Evolutionary conservation across 1,140 invertebrate species (phyloP), one percentile per base, ranked within the genome.

Genomic region (Heliothis subflexa): DNA sequence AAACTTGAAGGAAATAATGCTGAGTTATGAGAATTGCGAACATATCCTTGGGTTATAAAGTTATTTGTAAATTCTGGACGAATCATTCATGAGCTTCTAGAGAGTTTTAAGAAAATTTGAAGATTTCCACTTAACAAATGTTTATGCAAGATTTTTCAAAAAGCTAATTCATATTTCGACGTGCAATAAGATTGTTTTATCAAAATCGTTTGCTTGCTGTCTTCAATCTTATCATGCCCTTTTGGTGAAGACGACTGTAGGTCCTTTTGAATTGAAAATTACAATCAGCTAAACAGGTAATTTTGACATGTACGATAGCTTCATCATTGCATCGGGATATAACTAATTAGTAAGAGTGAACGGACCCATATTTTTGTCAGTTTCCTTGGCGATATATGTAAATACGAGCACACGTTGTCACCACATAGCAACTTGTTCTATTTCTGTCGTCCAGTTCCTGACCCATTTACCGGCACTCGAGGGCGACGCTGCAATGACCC

Each of bases 401-500:
- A n/a, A 49, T 49, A 25, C 18, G n/a, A 18, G 28, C 47, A 13
- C 66, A n/a, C 33, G 13, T 18, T n/a, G 64, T 25, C 25, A 21
- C 7, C 47, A 52, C 78, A 79, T 82, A 73, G 78, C 78, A 82
- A 82, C 81, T 55, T 49, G 45, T 52, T 81, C 68, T 82, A 79
- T 82, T 79, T 79, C 59, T 49, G 55, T 12, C 59, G 16, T 55
- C 21, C 61, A 54, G 47, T 73, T 68, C 59, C 70, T 82, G 84
- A 85, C 84, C 84, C 71, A 83, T 83, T 78, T 85, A 80, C 11
- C 62, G 79, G 28, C 64, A 78, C 81, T 85, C 66, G 83, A 82
- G 79, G 82, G 76, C 73, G 81, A 61, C 64, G 64, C 80, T 82
- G 78, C 78, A 83, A 78, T 83, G 84, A 85, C 84, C 84, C 66